phyloP scores from a whole-genome alignment of 2,113 vertebrate genomes.

The Spea multiplicata region DNA sequence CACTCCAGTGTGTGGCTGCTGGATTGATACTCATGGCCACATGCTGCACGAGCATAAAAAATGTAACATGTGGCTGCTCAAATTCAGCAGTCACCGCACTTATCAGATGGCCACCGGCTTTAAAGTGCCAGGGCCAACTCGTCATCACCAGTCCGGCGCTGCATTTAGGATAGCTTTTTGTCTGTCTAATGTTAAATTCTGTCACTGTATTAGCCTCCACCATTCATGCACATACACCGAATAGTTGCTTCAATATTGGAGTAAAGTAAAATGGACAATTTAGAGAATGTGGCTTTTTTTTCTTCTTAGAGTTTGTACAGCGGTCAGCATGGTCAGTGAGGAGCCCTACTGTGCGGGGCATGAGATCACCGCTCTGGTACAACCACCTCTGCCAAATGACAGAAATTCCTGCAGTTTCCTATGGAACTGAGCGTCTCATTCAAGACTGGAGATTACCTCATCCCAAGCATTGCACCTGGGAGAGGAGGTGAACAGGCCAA shows the following conservation, averaged over 20 bases:
- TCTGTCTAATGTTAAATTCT: no score
- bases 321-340: slow-evolving; percentile 30
- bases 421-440: slow-evolving; percentile 56
- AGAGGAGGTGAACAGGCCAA: slow-evolving; percentile 48
- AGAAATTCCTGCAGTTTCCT: slow-evolving; percentile 56
- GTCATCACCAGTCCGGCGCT: no score
- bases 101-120: no score
- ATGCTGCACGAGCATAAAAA: no score
- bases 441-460: slow-evolving; percentile 58
- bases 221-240: no score
- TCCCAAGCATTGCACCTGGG: slow-evolving; percentile 62
- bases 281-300: slow-evolving; percentile 33
- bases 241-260: background rate
- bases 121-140: no score
- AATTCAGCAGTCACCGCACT: no score
- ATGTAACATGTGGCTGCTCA: no score
- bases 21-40: no score
- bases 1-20: no score
- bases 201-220: no score
- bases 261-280: background rate
- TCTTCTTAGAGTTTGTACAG: background rate
- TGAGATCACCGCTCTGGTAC: slow-evolving; percentile 35
- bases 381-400: slow-evolving; percentile 55
- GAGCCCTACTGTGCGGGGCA: slow-evolving; percentile 7
- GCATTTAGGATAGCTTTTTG: no score